Conservation (phyloP, 2,797 vertebrate genomes). For the Megaceryle alcyon region DNA sequence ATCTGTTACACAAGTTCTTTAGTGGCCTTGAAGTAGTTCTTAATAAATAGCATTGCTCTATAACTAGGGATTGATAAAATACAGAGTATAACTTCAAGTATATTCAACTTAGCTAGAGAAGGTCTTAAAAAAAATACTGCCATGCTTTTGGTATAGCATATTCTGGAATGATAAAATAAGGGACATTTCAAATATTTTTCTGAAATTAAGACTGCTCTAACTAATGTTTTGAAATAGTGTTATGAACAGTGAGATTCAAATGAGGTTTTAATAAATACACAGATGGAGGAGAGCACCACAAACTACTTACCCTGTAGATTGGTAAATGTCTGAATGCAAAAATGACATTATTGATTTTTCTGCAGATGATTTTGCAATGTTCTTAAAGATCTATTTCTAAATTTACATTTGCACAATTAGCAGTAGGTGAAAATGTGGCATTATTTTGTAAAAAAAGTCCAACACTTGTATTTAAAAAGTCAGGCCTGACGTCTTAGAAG, state of each 20-base stretch:
- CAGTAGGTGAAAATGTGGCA: background rate
- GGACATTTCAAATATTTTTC: background rate
- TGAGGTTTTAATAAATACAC: background rate
- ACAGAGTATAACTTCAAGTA: background rate
- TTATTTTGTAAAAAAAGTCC: background rate
- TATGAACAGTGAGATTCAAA: background rate
- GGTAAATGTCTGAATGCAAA: background rate
- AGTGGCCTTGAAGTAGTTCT: background rate
- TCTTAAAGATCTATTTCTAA: background rate
- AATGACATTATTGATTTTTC: background rate
- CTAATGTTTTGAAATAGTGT: background rate
- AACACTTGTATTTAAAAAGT: background rate
- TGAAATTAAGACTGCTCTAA: background rate
- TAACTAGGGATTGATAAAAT: background rate
- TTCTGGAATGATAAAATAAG: background rate
- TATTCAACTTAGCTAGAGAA: background rate
- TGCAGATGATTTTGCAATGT: background rate
- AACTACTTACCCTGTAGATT: background rate
- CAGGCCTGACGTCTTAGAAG: background rate
- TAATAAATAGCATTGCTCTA: background rate
- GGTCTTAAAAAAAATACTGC: background rate
- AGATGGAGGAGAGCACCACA: background rate
- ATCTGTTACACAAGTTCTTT: background rate
- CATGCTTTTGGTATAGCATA: background rate
- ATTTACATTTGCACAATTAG: background rate